Evolutionary conservation across 2,797 vertebrate species (phyloP), one percentile per base, ranked within the genome.

Genomic region (Podarcis lilfordi): DNA sequence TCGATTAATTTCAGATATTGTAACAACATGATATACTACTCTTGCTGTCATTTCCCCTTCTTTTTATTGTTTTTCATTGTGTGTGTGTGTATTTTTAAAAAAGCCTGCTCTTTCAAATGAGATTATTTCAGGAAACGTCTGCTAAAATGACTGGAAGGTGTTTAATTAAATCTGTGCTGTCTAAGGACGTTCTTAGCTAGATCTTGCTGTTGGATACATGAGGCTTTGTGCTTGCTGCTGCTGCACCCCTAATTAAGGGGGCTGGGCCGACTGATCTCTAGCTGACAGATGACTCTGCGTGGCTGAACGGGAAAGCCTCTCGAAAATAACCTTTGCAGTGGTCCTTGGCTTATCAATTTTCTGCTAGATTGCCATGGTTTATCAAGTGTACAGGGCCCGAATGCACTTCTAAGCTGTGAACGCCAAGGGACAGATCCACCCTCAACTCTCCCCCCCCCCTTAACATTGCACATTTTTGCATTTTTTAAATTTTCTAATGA

Each of bases 201-300:
- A 55, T 75, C 27, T 80, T 37, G 37, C 84, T 71, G 80, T 88
- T 89, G 90, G 80, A 89, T 95, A 69, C 71, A 35, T 1, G 61
- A 85, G 85, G 79, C n/a, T 91, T 80, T 92, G 89, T 91, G 66
- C 87, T 84, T 82, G 86, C 66, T 88, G 86, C 80, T n/a, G 91
- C 87, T 94, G 96, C 93, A 78, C 89, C 80, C 90, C 96, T 98
- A 97, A 96, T 97, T 96, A 97, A 96, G 93, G 96, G 95, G 97
- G 97, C 95, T 91, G 97, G 96, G 94, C 97, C 92, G 94, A 86
- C 93, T 89, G 94, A 95, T 92, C 95, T 95, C 37, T 89, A 96
- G 97, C 96, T 96, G 96, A 96, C 95, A 93, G 97, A 95, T 96
- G 97, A 97, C 96, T 97, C 95, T 95, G 97, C 90, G 8, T 55